These are phyloP conservation scores for Taenaris catops DNA, from an alignment of 2,888 invertebrate genomes.

Conservation along the genomic window DNA sequence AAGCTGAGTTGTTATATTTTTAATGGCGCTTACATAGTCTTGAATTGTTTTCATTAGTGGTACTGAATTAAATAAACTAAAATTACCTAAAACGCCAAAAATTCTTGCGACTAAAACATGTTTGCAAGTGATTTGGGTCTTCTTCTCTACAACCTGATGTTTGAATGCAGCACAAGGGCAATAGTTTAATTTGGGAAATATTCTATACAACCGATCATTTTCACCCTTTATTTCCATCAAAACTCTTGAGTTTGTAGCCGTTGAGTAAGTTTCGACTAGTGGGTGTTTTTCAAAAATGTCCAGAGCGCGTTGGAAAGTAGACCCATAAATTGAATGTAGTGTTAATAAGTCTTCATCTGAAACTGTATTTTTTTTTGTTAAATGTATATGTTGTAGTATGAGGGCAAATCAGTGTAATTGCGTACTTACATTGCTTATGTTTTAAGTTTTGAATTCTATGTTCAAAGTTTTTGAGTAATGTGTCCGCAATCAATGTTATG, in stretches of 20 bases:
- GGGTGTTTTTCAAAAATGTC: slow-evolving; percentile 81
- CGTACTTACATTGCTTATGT: not conserved
- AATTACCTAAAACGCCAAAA: slow-evolving; percentile 55
- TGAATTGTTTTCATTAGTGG: too few species aligned
- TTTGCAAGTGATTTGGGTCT: slow-evolving; percentile 80
- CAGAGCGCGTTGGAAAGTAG: slow-evolving; percentile 77
- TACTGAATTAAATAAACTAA: too few species aligned
- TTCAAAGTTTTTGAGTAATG: slow-evolving; percentile 13
- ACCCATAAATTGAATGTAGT: slow-evolving; percentile 80
- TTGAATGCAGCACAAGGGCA: slow-evolving; percentile 84
- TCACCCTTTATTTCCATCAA: slow-evolving; percentile 81
- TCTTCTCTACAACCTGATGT: slow-evolving; percentile 75
- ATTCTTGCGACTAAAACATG: slow-evolving; percentile 84
- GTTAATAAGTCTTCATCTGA: slow-evolving; percentile 74
- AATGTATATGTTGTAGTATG: too few species aligned
- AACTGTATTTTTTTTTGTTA: slow-evolving; percentile 72
- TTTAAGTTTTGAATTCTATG: slow-evolving; percentile 7
- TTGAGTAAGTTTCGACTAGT: slow-evolving; percentile 67
- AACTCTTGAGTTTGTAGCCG: slow-evolving; percentile 49
- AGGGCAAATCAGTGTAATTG: too few species aligned
- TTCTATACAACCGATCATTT: slow-evolving; percentile 75
- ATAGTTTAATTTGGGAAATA: slow-evolving; percentile 83
- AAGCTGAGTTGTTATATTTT: too few species aligned
- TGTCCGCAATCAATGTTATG: slow-evolving; percentile 7
- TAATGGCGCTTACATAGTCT: too few species aligned